Evolutionary conservation across 1,140 invertebrate genomes (phyloP).

Genomic region (Scylla paramamosain): DNA sequence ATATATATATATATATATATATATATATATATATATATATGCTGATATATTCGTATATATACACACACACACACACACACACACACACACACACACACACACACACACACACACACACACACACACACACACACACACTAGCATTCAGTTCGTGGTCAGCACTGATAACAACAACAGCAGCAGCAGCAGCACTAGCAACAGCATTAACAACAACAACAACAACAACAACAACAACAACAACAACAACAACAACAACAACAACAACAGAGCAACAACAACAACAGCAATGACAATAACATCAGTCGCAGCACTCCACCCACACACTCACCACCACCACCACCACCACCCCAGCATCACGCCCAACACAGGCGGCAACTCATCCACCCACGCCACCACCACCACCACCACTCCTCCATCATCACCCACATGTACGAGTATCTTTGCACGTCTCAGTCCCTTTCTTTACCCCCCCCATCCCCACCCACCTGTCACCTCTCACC

Average conservation of each 20-base stretch:
- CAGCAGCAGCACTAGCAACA: no score
- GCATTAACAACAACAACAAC: no score
- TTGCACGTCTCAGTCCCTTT: no score
- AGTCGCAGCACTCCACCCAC: not conserved
- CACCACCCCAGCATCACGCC: no score
- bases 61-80: conserved; percentile 38
- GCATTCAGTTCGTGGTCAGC: not conserved
- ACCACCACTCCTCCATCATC: no score
- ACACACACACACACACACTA: not conserved
- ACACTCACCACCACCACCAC: not conserved
- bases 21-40: conserved; percentile 56
- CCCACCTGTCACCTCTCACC: no score
- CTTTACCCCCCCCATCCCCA: no score
- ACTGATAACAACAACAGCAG: not conserved
- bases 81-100: conserved; percentile 34
- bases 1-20: conserved; percentile 63
- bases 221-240: not conserved
- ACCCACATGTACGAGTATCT: no score
- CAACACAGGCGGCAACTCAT: no score
- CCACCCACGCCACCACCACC: no score
- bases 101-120: conserved; percentile 34
- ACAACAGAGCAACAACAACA: not conserved
- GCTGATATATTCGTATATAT: conserved; percentile 43
- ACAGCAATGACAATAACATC: not conserved
- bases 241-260: no score